Evolutionary conservation across 2,113 vertebrate genomes (phyloP), one percentile per base, ranked within the genome.

Genomic region (Sarotherodon lohbergeri): DNA sequence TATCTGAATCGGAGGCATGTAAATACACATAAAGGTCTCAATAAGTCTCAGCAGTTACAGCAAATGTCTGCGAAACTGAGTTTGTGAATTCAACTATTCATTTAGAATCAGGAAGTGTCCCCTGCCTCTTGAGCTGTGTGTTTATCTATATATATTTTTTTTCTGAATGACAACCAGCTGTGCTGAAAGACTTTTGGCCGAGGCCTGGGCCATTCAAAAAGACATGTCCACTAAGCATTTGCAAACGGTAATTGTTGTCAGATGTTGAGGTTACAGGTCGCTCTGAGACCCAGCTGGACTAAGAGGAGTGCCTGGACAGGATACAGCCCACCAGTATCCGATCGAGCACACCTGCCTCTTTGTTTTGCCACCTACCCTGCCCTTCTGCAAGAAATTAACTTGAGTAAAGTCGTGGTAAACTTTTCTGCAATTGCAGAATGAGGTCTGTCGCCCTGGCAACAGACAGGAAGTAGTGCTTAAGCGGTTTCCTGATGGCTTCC

Each of bases 401-500:
- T 0, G 32, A 88, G 85, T 86, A 80, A 90, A 86, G 86, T 88
- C 41, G 41, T 3, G n/a, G 59, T 61, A 81, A 88, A 82, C n/a
- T 32, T 78, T 55, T 90, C 61, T 92, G 90, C 89, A 94, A 92
- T 89, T 89, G 88, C 90, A 91, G 87, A 95, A 92, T 87, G 92
- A 94, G 94, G 94, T 93, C 89, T 19, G 91, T 96, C 83, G 39
- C 95, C 95, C 54, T 87, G 93, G 94, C 91, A 96, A 97, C 96
- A 94, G 95, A 94, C 96, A 97, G 97, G 97, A 97, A 97, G 95
- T 95, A 93, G 94, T 88, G 86, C 93, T 96, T 96, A 95, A 94
- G 95, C 90, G 95, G 96, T 96, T 97, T 97, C 96, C 96, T 96
- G 97, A 93, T 92, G 78, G 88, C 95, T 96, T 96, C 95, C 95